These are phyloP conservation scores for Lasiurus cinereus DNA, from an alignment of 2,113 vertebrate species.

Conservation along the genomic window DNA sequence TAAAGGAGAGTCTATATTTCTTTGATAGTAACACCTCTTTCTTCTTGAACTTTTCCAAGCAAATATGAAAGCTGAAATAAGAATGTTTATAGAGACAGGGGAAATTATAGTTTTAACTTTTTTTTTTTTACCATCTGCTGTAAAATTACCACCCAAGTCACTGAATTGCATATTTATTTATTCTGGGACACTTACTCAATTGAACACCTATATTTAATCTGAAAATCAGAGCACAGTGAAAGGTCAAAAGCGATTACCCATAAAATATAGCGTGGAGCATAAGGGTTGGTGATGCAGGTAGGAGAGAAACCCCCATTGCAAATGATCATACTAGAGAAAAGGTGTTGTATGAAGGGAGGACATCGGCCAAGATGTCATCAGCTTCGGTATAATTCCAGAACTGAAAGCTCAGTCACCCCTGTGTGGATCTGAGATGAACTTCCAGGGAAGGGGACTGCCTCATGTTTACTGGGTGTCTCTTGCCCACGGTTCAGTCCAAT, in stretches of 20 bases:
- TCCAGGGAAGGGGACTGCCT: background rate
- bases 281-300: too few species aligned
- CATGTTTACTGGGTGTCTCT: background rate
- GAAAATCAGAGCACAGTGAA: background rate
- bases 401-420: background rate
- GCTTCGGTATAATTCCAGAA: too few species aligned
- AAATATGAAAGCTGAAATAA: background rate
- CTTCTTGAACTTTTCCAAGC: background rate
- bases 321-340: background rate
- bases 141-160: background rate
- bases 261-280: background rate
- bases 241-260: background rate
- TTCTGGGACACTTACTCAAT: background rate
- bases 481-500: background rate
- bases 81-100: background rate
- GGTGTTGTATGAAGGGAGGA: too few species aligned
- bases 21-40: background rate
- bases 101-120: background rate
- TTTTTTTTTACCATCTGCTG: background rate
- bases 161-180: background rate
- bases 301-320: rapidly evolving
- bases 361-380: too few species aligned
- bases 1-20: background rate
- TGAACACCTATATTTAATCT: background rate
- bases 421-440: background rate